These are phyloP conservation scores for Corella eumyota DNA, from an alignment of 23 tunicate genomes.

Conservation along the genomic window DNA sequence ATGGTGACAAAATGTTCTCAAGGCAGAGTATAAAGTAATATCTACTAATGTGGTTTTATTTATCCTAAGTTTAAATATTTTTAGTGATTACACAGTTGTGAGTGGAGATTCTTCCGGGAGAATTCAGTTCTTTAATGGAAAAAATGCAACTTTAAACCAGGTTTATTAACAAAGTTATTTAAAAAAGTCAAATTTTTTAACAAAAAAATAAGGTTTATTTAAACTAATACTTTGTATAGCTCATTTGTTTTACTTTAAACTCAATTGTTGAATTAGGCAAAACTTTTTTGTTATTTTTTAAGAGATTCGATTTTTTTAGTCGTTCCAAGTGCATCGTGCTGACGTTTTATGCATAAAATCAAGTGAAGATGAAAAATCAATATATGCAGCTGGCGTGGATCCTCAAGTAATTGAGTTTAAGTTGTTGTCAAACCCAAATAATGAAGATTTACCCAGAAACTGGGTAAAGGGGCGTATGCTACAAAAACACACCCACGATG, in stretches of 20 bases:
- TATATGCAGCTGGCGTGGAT: conserved; percentile 69
- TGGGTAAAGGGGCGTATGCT: conserved; percentile 52
- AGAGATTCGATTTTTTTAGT: no score
- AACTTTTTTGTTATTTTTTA: no score
- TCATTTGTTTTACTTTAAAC: no score
- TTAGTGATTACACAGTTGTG: conserved; percentile 55
- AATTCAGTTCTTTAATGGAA: conserved; percentile 78
- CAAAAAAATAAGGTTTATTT: no score
- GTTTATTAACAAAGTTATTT: no score
- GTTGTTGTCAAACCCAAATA: neutral
- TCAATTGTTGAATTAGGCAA: no score
- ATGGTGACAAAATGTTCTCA: no score
- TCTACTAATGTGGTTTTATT: no score
- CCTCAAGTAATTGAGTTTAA: conserved; percentile 42
- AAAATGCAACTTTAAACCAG: conserved; percentile 36
- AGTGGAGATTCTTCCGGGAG: conserved; percentile 81
- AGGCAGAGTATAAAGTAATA: no score
- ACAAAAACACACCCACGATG: conserved; percentile 72
- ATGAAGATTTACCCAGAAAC: neutral
- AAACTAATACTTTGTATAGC: no score
- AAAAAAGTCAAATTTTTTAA: no score
- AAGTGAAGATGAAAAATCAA: conserved; percentile 12
- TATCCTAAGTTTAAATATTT: neutral
- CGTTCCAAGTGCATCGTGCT: conserved; percentile 42
- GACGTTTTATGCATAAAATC: conserved; percentile 47